Base-by-base conservation (phyloP, 2,888 invertebrate genomes). In the Periphyllus acericola region DNA sequence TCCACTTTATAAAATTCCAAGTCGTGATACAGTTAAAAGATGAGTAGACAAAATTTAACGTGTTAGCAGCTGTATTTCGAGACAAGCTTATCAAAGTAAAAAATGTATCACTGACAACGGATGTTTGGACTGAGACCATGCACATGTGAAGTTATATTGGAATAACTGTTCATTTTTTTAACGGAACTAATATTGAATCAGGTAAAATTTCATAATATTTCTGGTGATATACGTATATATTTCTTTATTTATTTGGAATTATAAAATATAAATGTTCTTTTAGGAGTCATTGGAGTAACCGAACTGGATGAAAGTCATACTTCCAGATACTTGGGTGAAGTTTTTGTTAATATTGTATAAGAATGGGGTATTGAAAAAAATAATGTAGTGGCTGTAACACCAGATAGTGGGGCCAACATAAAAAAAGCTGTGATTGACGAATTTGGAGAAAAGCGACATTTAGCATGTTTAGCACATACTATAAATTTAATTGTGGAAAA, bases 391-490 rank as follows among this genome's bases (percentile, higher is more conserved):
- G 90, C 90, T 80, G 90, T 90, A 86, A 90, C 90, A 40, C 90
- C 90, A 71, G 90, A 89, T 86, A 90, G 90, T 89, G 89, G 82
- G 84, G 90, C 90, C 40, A 90, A 90, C 89, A 90, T 90, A 90
- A 89, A 90, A 34, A 91, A 91, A 86, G 91, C 91, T 78, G 90
- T 91, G 11, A 90, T 91, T 68, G 75, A 91, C 29, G 90, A 90
- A 32, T 91, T 91, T 90, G 91, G 91, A 9, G 90, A 90, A 89
- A 89, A 89, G 90, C 90, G 89, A 89, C 90, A 91, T 89, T 90
- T 91, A 32, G 90, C 90, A 66, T 91, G 91, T 89, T 91, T 91
- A 90, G 91, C 91, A 14, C 91, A 91, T 87, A 91, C 90, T 8
- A 88, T 91, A 66, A 91, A 91, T 90, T 90, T 91, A 81, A 90